Evolutionary conservation across 2,113 vertebrate genomes (phyloP), one percentile per base, ranked within the genome.

Genomic region (Cyphomyrus discorhynchus): DNA sequence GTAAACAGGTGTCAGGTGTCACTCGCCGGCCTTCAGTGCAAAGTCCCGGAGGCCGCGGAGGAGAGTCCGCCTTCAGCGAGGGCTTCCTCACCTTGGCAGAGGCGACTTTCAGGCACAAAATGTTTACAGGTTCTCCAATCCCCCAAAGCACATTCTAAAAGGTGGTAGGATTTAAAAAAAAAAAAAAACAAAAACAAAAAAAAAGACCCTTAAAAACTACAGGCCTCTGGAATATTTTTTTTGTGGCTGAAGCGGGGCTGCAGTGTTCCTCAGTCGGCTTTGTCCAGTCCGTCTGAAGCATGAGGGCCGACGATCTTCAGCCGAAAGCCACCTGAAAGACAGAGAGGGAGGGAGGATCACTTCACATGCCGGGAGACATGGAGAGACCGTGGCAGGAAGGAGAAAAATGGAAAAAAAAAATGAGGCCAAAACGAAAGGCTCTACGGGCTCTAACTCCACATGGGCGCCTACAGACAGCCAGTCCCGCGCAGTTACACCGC

Each of bases 271-370:
- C 96, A 95, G 95, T 95, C 97, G 94, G 96, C 95, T 96, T 97
- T 97, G 95, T 98, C 97, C 96, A 97, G 95, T 93, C 96, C 94
- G 93, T 97, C 97, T 94, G 96, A 96, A 94, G 96, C 95, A 94
- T 95, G 96, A 94, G 96, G 96, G 94, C 95, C 95, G 93, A 96
- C 96, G 94, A 96, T 97, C 95, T 97, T 97, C 95, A 98, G 96
- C 95, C 97, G 97, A 96, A 97, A 98, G 95, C 97, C 97, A 96
- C 97, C 97, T 94, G 91, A 87, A 93, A 93, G 83, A 92, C 53
- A 91, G 66, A 82, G 15, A 90, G 82, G 82, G 27, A 24, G 56
- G 52, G 39, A 39, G 15, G 6, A 53, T 80, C 49, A 82, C 47
- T 52, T 47, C 46, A 82, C 88, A 62, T 42, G 56, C 17, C 62